Conservation (phyloP, 2,797 vertebrate species). For the Rhabdomys pumilio region DNA sequence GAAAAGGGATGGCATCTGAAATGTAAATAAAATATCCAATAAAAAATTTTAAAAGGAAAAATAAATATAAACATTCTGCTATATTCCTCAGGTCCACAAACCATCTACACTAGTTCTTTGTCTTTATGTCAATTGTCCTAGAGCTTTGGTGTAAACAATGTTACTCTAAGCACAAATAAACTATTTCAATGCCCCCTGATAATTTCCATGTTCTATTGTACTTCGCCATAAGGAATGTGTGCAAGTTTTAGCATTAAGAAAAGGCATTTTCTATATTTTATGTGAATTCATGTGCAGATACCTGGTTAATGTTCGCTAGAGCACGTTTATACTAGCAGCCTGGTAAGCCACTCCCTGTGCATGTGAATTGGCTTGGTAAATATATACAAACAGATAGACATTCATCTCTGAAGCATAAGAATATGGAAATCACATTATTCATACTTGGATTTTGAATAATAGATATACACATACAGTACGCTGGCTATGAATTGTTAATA, state of each 20-base stretch:
- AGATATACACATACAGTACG: not conserved
- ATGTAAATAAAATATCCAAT: too few relatives aligned
- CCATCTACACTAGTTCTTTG: not conserved
- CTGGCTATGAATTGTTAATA: not conserved
- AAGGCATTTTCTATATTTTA: not conserved
- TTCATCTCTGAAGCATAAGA: not conserved
- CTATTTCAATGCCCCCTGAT: not conserved
- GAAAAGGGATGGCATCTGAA: too few relatives aligned
- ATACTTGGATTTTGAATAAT: not conserved
- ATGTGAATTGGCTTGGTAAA: not conserved
- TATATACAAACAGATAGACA: not conserved
- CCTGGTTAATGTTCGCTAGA: accelerated
- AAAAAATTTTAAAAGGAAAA: too few relatives aligned
- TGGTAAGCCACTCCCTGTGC: not conserved
- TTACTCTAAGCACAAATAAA: slow-evolving; percentile 3
- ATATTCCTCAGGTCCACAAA: not conserved
- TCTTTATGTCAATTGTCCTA: not conserved
- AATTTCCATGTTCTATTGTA: not conserved
- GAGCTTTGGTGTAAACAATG: not conserved
- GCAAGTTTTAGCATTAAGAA: not conserved
- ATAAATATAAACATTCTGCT: not conserved
- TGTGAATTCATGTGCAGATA: not conserved
- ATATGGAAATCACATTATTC: not conserved
- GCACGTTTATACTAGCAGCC: accelerated
- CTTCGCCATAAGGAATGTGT: not conserved